Evolutionary conservation across 2,113 vertebrate species (phyloP).

Genomic region (Aviceda subcristata): DNA sequence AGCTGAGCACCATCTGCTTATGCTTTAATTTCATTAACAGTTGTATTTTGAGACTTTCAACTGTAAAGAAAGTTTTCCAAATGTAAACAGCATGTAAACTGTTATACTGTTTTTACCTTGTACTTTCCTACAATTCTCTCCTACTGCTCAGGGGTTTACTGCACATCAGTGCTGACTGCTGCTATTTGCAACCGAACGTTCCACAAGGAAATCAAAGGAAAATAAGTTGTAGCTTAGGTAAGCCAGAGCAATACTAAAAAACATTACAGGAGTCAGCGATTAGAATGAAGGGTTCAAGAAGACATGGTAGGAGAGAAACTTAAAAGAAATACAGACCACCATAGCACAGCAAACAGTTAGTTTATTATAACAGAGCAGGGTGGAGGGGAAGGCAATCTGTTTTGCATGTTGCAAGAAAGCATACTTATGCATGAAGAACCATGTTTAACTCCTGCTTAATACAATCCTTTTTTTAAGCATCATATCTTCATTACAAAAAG

Average conservation of each 20-base stretch:
- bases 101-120: background rate
- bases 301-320: background rate
- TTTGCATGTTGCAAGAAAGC: background rate
- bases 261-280: background rate
- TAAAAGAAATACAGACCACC: background rate
- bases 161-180: background rate
- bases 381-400: background rate
- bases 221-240: background rate
- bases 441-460: background rate
- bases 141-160: background rate
- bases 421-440: background rate
- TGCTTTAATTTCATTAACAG: slow-evolving; percentile 4
- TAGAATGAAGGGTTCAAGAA: background rate
- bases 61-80: slow-evolving; percentile 32
- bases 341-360: background rate
- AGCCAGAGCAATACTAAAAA: background rate
- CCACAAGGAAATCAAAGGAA: background rate
- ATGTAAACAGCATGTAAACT: background rate
- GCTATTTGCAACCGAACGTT: background rate
- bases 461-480: background rate
- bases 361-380: background rate
- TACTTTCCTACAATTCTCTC: background rate
- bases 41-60: slow-evolving; percentile 11
- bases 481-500: background rate
- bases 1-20: slow-evolving; percentile 9